Evolutionary conservation across 2,797 vertebrate species (phyloP), one percentile per base, ranked within the genome.

Genomic region (Babyrousa celebensis): DNA sequence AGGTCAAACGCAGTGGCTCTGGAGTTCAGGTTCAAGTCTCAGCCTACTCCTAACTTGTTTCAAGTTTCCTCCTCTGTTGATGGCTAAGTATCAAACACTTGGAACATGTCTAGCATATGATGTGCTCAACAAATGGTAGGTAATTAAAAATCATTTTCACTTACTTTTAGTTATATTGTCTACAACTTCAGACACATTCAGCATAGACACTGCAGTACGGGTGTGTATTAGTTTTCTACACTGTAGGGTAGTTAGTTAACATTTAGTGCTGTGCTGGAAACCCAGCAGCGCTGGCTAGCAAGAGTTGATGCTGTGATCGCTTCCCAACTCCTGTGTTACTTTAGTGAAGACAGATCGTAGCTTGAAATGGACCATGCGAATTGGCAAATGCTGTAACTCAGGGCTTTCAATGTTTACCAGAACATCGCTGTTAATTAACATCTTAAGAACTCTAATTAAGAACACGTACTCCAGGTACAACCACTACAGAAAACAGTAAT

Each of bases 131-230:
- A 92, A 89, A 89, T n/a, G 4, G n/a, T 52, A 91, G 48, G 1
- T 67, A 84, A 89, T 43, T 71, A n/a, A 96, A 96, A 89, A 88
- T 90, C 16, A 89, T 48, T 87, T 95, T 86, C 74, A 79, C 92
- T 85, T 65, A 75, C 62, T 95, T 85, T 94, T 27, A 89, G 68
- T 72, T 89, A 72, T 21, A 83, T 71, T 18, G 23, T 75, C 40
- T 91, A 20, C 58, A 77, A 91, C 82, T 95, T 94, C 43, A 86
- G 94, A 60, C 32, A 71, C 20, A 71, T 92, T 77, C 58, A 88
- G n/a, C 62, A 83, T 6, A 67, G 68, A 89, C n/a, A 89, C 11
- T 20, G 9, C 20, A 52, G 56, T 23, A 2, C 65, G 14, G 68
- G 5, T 54, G 36, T 74, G 20, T 77, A 25, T 93, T 89, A 54